Evolutionary conservation across 2,888 invertebrate genomes (phyloP), one percentile per base, ranked within the genome.

Genomic region (Mylabris sibirica): DNA sequence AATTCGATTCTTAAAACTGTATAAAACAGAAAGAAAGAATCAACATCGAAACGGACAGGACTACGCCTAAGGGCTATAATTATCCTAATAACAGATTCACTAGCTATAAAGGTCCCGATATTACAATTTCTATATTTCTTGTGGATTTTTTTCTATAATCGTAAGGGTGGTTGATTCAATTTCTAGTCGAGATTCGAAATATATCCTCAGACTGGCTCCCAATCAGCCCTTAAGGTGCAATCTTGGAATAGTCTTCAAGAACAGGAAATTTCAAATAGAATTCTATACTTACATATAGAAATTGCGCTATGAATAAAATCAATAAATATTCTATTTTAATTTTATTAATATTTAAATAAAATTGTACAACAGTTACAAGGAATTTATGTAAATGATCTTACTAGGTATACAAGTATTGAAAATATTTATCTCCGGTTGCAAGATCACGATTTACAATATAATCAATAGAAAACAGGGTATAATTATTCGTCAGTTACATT

Each of bases 51-150:
- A 82, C 82, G 75, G 81, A 83, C 81, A 78, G 81, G 80, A 78
- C 74, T 78, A 67, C 12, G 77, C 81, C 83, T 73, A 68, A 65
- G 76, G 79, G 82, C 81, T 81, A 80, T 84, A 83, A 84, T 84
- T 84, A 84, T 83, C 80, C 81, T 84, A 84, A 84, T 84, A 81
- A 84, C 83, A 83, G 82, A 82, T 83, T 81, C 81, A 81, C 79
- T 79, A 77, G 75, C 77, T 78, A 80, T 80, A 80, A 79, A 81
- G 78, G 77, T 3, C 79, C 77, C 24, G 79, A 80, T 80, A 81
- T 80, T 80, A 80, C 79, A 76, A 78, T 81, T 81, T 80, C 80
- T 78, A 78, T 80, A 77, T 78, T 77, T 77, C 75, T 79, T 78
- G 67, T 68, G 74, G 71, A 63, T 64, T 64, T 63, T 69, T 69